Base-by-base conservation (phyloP, 2,797 vertebrate genomes). In the Pseudotriccus pelzelni region DNA sequence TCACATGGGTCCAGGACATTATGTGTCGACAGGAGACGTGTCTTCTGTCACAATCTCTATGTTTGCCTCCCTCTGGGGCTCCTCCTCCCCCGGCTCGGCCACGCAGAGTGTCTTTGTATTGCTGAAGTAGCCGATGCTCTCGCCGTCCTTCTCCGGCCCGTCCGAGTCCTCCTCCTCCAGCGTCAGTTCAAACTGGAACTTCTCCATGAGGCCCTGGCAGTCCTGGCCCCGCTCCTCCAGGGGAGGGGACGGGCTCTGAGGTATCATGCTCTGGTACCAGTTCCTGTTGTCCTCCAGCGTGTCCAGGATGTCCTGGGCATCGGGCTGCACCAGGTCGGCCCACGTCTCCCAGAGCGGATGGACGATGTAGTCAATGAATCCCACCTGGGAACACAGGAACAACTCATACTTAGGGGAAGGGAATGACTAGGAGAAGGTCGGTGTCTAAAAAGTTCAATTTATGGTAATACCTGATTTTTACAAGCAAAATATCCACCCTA, bases 181-280 rank as follows among this genome's bases (percentile, higher is more conserved):
- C 1, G 99, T 99, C 90, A 99, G 98, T 94, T 99, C 99, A 20
- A 99, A 99, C 39, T 99, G 98, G 96, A 99, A 99, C 96, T 99
- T 99, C 91, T 98, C 99, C n/a, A 97, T 98, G 32, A 98, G 96
- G 32, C 95, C 97, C 28, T 97, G 98, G 62, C 98, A 98, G 94
- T 99, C 99, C 76, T 97, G 98, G 52, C 98, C 98, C 52, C 97
- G 97, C 79, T 98, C 98, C 12, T 99, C 99, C 96, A 99, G 98
- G 0, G 99, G 99, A 76, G 99, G 99, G 24, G 99, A 99, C 3
- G 99, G 99, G 93, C 99, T 99, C 97, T 99, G 99, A 34, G 99
- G 99, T 94, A 99, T 99, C 99, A 99, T 99, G 97, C 99, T 99
- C 97, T 99, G 99, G 98, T 99, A 99, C 99, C 99, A 99, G 98